Evolutionary conservation across 2,113 vertebrate genomes (phyloP).

Genomic region (Channa argus): DNA sequence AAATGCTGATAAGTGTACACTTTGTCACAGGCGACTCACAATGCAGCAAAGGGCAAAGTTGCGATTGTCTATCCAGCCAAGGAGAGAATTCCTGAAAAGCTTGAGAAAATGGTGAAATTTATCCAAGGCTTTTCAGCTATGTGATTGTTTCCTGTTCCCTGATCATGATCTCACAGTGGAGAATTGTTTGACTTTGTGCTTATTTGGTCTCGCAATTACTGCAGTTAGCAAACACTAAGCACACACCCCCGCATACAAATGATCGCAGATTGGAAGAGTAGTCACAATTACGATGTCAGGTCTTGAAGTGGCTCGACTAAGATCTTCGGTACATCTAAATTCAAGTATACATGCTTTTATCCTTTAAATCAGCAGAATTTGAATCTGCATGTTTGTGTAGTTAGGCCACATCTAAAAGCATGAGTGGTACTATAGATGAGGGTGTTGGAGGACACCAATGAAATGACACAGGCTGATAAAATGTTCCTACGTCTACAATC

Average conservation of each 20-base stretch:
- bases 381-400: slow-evolving; percentile 44
- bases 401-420: slow-evolving; percentile 26
- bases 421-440: slow-evolving; percentile 32
- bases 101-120: slow-evolving; percentile 1
- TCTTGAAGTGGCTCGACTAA: slow-evolving; percentile 7
- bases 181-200: slow-evolving; percentile 69
- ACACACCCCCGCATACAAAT: slow-evolving; percentile 39
- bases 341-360: slow-evolving; percentile 61
- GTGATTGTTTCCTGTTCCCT: slow-evolving; percentile 76
- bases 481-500: slow-evolving; percentile 39
- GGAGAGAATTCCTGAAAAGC: slow-evolving; percentile 45
- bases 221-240: slow-evolving; percentile 58
- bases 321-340: slow-evolving; percentile 50
- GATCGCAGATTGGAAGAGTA: slow-evolving; percentile 28
- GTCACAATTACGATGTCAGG: slow-evolving; percentile 9
- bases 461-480: slow-evolving; percentile 17
- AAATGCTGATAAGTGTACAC: slow-evolving; percentile 21
- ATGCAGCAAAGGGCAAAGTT: slow-evolving; percentile 52
- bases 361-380: slow-evolving; percentile 38
- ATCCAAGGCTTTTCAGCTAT: slow-evolving; percentile 49
- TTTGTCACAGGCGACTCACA: slow-evolving; percentile 32
- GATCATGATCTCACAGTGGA: slow-evolving; percentile 60
- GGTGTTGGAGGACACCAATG: slow-evolving; percentile 34
- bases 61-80: slow-evolving; percentile 76
- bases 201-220: slow-evolving; percentile 65